Evolutionary conservation across 2,113 vertebrate species (phyloP).

Genomic region (Meriones unguiculatus): DNA sequence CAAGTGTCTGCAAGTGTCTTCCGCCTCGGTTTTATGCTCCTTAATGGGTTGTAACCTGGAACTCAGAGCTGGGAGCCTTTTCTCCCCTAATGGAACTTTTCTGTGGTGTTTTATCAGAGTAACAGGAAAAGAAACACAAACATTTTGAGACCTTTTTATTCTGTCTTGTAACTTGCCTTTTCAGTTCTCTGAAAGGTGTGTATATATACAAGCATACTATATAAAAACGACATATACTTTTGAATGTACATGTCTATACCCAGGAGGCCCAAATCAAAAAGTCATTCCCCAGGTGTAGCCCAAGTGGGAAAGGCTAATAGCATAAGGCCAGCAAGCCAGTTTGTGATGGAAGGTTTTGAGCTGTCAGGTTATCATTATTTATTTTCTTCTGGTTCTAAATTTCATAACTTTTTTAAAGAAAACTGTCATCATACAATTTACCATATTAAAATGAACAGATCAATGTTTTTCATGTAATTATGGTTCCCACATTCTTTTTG

Average conservation of each 20-base stretch:
- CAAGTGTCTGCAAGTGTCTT: neutral
- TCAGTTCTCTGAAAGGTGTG: neutral
- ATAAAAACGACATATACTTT: neutral
- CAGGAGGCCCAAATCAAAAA: neutral
- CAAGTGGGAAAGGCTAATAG: neutral
- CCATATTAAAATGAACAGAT: neutral
- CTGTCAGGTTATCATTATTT: no score
- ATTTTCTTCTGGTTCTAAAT: neutral
- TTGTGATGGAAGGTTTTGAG: neutral
- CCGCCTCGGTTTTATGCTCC: neutral
- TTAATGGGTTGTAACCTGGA: neutral
- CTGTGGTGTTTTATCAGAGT: neutral
- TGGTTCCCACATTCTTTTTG: no score
- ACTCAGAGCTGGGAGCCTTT: neutral
- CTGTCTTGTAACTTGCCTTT: neutral
- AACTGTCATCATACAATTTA: neutral
- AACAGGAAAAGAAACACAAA: neutral
- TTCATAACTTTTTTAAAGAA: neutral
- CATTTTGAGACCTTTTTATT: neutral
- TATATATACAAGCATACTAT: neutral
- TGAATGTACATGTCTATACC: neutral
- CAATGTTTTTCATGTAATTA: neutral
- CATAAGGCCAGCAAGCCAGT: no score
- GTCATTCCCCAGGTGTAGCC: neutral
- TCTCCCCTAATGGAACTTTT: neutral